Base-by-base conservation (phyloP, 2,797 vertebrate species). In the Otolemur crassicaudatus region DNA sequence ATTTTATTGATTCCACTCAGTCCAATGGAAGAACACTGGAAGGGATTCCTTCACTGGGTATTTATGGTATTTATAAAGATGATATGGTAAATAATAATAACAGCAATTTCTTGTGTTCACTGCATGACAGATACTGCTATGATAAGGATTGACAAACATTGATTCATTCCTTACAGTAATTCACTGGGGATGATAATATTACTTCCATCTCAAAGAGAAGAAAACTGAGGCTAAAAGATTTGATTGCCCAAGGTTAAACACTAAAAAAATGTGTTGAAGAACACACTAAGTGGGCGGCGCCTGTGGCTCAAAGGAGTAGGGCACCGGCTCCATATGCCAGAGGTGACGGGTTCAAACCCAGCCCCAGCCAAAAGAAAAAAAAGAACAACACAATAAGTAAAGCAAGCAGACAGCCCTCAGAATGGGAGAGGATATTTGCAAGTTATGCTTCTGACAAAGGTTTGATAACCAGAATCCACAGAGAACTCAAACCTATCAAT, bases 161-260 rank as follows among this genome's bases (percentile, higher is more conserved):
- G 85, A 60, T 60, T 87, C 63, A 53, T 43, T 34, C 75, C 75
- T 95, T 89, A 40, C 3, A 91, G 40, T 86, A 80, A 87, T 93
- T 91, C 80, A 95, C 1, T 73, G n/a, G 83, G 14, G 12, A 56
- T 86, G 46, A 63, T 63, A 89, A 31, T 49, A 65, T 86, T 65
- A 85, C 2, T 88, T 96, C 67, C 22, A 70, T 95, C 95, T 95
- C 69, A 86, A 90, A 90, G 58, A 94, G 40, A 96, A 83, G 88
- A 12, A 95, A 92, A 91, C 56, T 46, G 58, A 95, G 87, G 34
- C 65, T 31, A 70, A 20, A 77, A 94, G 53, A 46, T 69, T 93
- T 61, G 84, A 84, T 70, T 91, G 46, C 40, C 60, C 53, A 80
- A 91, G 25, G 11, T 84, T 67, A 82, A 86, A 8, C 11, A 11